phyloP scores from a whole-genome alignment of 1,140 invertebrate species.

The Drosophila asahinai region DNA sequence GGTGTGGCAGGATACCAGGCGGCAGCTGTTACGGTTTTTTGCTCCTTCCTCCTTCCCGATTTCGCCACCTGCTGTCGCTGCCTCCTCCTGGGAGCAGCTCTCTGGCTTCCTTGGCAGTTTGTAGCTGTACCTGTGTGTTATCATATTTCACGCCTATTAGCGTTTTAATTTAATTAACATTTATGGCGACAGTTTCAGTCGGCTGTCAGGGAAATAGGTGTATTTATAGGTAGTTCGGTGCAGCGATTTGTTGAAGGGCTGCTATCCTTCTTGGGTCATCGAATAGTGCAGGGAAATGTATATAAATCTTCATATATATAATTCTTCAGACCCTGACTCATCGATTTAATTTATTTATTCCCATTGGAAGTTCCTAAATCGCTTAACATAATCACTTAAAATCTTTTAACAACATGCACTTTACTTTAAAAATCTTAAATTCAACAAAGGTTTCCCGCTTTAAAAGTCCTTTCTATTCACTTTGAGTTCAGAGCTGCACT shows the following conservation, averaged over 20 bases:
- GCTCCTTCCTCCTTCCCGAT: conserved; percentile 16
- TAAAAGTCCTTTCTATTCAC: background rate
- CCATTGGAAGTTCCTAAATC: too few species aligned
- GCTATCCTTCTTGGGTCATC: too few species aligned
- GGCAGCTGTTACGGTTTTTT: conserved; percentile 73
- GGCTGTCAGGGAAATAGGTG: conserved; percentile 39
- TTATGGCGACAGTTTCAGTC: conserved; percentile 77
- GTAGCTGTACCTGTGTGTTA: conserved; percentile 60
- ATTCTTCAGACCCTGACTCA: too few species aligned
- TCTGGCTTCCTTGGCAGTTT: background rate
- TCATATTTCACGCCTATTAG: conserved; percentile 82
- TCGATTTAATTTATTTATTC: too few species aligned
- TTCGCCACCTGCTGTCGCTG: conserved; percentile 28
- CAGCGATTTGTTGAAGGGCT: conserved; percentile 2
- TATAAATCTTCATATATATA: too few species aligned
- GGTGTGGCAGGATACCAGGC: conserved; percentile 10
- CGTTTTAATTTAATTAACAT: conserved; percentile 82
- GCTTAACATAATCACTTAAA: background rate
- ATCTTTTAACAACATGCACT: too few species aligned
- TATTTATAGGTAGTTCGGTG: conserved; percentile 1
- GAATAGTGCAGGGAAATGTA: background rate
- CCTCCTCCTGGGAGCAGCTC: conserved; percentile 1
- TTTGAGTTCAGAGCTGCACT: conserved; percentile 12
- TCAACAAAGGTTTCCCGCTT: conserved; percentile 16
- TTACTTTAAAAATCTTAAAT: background rate